Percentiles rank a stretch among this genome's conserved stretches.
Conservation (phyloP, 1,140 invertebrate genomes). For the Megalonaias nervosa region DNA sequence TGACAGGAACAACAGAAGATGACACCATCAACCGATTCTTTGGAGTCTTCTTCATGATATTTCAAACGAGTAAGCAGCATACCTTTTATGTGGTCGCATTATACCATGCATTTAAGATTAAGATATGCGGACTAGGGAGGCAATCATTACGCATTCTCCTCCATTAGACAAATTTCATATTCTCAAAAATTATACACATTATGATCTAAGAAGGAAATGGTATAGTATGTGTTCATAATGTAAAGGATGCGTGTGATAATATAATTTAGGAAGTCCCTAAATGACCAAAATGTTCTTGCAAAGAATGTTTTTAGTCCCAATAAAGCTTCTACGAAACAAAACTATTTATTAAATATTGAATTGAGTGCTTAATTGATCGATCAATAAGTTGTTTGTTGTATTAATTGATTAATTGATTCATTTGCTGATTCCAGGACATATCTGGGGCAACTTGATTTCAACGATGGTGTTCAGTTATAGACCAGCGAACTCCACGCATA, state of each 20-base stretch:
- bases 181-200: no score
- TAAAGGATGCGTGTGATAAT: no score
- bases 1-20: constrained; percentile 80
- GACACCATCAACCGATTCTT: constrained; percentile 96
- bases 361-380: neutral
- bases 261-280: no score
- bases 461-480: constrained; percentile 82
- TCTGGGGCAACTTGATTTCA: constrained; percentile 95
- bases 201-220: no score
- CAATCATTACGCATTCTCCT: no score
- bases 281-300: no score
- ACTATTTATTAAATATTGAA: neutral
- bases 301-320: neutral
- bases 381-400: neutral
- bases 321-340: neutral
- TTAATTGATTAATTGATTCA: neutral
- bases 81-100: no score
- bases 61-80: constrained; percentile 84
- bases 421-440: constrained; percentile 32
- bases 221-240: no score
- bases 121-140: no score
- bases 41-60: constrained; percentile 97
- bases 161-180: no score
- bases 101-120: no score
- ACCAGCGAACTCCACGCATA: constrained; percentile 21